phyloP scores from a whole-genome alignment of 2,797 vertebrate genomes.

The Coranthus polyacanthus region DNA sequence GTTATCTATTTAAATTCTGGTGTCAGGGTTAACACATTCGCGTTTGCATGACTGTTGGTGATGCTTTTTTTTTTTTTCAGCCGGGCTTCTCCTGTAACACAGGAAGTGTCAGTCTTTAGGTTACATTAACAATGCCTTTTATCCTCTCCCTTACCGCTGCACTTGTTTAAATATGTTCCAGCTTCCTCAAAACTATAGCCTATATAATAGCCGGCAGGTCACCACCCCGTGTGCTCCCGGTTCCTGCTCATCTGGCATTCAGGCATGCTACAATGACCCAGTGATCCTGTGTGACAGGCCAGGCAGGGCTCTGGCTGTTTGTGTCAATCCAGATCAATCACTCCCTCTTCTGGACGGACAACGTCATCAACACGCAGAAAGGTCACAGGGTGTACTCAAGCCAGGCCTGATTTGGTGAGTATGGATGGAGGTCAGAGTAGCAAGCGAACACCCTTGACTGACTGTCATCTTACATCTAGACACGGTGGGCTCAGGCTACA shows the following conservation, averaged over 20 bases:
- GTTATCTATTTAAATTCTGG: too few relatives aligned
- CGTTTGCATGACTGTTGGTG: too few relatives aligned
- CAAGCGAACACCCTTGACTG: slow-evolving; percentile 67
- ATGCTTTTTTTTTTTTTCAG: too few relatives aligned
- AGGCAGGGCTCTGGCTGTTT: slow-evolving; percentile 82
- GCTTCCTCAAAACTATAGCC: slow-evolving; percentile 42
- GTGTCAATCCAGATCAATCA: slow-evolving; percentile 87
- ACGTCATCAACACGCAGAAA: slow-evolving; percentile 78
- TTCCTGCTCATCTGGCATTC: slow-evolving; percentile 81
- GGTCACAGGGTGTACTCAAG: slow-evolving; percentile 74
- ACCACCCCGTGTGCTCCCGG: slow-evolving; percentile 62
- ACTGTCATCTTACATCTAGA: slow-evolving; percentile 39
- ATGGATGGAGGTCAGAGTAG: slow-evolving; percentile 68
- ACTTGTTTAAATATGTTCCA: slow-evolving; percentile 33
- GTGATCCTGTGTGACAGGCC: slow-evolving; percentile 84
- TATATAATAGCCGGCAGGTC: slow-evolving; percentile 65
- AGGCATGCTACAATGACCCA: slow-evolving; percentile 81
- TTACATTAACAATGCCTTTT: neutral
- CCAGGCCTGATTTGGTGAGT: slow-evolving; percentile 66
- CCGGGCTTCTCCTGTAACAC: too few relatives aligned
- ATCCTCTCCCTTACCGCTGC: slow-evolving; percentile 5
- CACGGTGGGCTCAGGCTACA: slow-evolving; percentile 11
- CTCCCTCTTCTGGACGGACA: slow-evolving; percentile 82
- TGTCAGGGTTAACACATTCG: too few relatives aligned
- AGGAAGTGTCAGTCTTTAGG: neutral